Base-by-base conservation (phyloP, 2,797 vertebrate genomes). In the Pseudopleuronectes americanus region DNA sequence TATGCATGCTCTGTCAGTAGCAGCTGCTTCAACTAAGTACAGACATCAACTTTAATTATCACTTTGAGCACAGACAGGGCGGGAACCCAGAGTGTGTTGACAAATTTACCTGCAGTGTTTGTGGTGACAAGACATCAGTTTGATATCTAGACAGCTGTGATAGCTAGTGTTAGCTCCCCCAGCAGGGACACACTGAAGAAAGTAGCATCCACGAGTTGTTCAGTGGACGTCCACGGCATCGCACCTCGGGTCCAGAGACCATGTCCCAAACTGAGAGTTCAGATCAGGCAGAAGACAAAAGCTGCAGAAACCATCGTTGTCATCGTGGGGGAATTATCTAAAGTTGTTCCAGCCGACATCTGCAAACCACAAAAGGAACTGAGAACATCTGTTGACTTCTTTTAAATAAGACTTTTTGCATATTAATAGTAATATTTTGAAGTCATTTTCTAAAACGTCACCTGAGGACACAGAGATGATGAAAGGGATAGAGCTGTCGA, bases 341-440 rank as follows among this genome's bases (percentile, higher is more conserved):
- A 45, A 45, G 43, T 45, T 8, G 17, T 45, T 17, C 3, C 12
- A 38, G 36, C 36, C 12, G 16, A 71, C 23, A 70, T 89, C 68
- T 79, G 73, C 31, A 75, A 68, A 71, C 47, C 23, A 62, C 41
- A 74, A 71, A 81, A 71, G 38, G 52, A 71, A 80, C 75, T 80
- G 83, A 64, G 71, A 81, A 68, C 83, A 89, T 85, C 78, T 89
- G 88, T 74, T 33, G 0, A 24, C 57, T 74, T 80, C 67, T 82
- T 71, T 81, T 56, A n/a, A n/a, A 64, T 79, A 49, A 22, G n/a
- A 57, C 51, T 67, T 71, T 70, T 53, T 74, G 43, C 45, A 64
- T 69, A 61, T 12, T 68, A 21, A 84, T 63, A 67, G 21, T 38
- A 4, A 8, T 48, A 64, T 84, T 85, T 85, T 86, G 69, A 86